Base-by-base conservation (phyloP, 2,797 vertebrate genomes). In the Perodicticus potto region DNA sequence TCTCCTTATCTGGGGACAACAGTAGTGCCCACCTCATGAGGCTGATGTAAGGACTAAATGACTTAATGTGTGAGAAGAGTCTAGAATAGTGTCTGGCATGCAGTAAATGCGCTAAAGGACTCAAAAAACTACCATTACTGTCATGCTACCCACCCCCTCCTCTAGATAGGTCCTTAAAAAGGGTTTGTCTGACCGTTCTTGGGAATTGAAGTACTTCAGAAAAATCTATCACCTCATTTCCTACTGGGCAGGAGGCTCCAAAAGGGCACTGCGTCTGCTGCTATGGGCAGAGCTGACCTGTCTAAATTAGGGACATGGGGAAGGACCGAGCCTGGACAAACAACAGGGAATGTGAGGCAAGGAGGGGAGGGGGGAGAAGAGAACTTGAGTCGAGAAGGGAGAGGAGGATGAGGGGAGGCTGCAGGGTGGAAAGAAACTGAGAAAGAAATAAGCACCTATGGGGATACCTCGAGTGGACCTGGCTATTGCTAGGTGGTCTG, bases 161-260 rank as follows among this genome's bases (percentile, higher is more conserved):
- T 86, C 65, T 49, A 86, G 49, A 27, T 37, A 53, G 61, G 7
- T 20, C 94, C 69, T 85, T 45, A 76, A 93, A 93, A 89, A 80
- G 86, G 63, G 53, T 82, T 77, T 78, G 17, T 34, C n/a, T 85
- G 95, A 88, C 40, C 89, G 92, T 97, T 94, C 85, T 76, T 29
- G 82, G 86, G 77, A 89, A 96, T 92, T 82, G 74, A 92, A 81
- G 73, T 53, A 91, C 74, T 90, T 93, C 57, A 74, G 85, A 96
- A 86, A 92, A 73, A 96, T 81, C 92, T 32, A 94, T 67, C 53
- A 89, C 70, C 76, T 81, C 57, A 22, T 70, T 86, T 91, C 67
- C 91, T 93, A 4, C 45, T 23, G 61, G 80, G 83, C 49, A 67
- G 89, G 67, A 11, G 13, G 85, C 67, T 37, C 76, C 10, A 7